Conservation (phyloP, 2,888 invertebrate genomes). For the Phyllotreta cruciferae region DNA sequence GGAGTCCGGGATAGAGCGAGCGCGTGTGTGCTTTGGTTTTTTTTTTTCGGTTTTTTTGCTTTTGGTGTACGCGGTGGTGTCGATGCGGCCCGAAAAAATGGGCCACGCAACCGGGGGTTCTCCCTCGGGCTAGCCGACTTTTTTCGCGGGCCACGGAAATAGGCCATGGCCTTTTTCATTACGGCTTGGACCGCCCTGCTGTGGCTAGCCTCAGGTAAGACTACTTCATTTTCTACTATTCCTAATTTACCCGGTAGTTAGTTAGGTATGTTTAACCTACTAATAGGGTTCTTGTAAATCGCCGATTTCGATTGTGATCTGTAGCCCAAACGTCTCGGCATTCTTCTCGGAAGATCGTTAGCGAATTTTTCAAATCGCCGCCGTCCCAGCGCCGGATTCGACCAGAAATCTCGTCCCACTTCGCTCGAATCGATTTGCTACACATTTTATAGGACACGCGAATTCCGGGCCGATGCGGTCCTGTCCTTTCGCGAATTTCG, state of each 20-base stretch:
- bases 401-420: neutral
- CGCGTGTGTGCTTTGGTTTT: no score
- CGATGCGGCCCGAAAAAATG: conserved; percentile 44
- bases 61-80: conserved; percentile 23
- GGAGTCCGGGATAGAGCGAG: no score
- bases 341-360: conserved; percentile 36
- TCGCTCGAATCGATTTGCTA: neutral
- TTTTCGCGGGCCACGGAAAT: conserved; percentile 57
- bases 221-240: neutral
- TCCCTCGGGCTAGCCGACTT: conserved; percentile 65
- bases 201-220: conserved; percentile 58
- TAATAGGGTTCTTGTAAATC: no score
- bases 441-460: no score
- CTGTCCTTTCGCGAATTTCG: neutral
- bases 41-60: neutral
- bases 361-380: conserved; percentile 34
- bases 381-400: conserved; percentile 27
- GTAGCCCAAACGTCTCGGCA: conserved; percentile 27
- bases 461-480: no score
- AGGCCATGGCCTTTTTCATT: conserved; percentile 53
- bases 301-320: conserved; percentile 18
- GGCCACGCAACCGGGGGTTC: conserved; percentile 64
- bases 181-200: conserved; percentile 60
- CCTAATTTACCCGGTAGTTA: no score
- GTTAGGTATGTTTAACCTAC: no score